Base-by-base conservation (phyloP, 2,113 vertebrate genomes). In the Oriolus oriolus region DNA sequence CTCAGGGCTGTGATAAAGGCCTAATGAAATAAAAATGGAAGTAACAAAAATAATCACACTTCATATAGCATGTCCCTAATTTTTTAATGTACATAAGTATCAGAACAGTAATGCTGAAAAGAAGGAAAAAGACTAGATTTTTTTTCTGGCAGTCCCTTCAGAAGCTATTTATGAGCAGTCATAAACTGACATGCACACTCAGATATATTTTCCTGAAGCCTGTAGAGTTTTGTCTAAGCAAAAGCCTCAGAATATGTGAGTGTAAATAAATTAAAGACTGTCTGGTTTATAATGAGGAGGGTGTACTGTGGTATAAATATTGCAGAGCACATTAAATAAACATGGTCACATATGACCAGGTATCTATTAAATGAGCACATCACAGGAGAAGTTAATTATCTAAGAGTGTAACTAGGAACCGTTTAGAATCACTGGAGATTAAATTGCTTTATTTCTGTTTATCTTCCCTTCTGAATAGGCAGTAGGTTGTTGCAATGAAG, bases 241-340 rank as follows among this genome's bases (percentile, higher is more conserved):
- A 83, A 49, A 89, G 44, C 88, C 81, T 84, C 83, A 84, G 83
- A 90, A 92, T 59, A 30, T 21, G 35, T 39, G 22, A 37, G 19
- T 37, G 79, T 56, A 80, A 79, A 90, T 90, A 93, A 93, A 96
- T 85, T 75, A 31, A 76, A 76, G 42, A 74, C 57, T 30, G 64
- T 47, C 88, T 88, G 79, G 3, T 90, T 92, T 80, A 80, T 95
- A 93, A 96, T 75, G 54, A 90, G 86, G 66, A 89, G 73, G 47
- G 80, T 68, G 52, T 50, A 74, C 39, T 66, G 73, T 89, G 83
- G 69, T 65, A 87, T 95, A 93, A 94, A 90, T 86, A 93, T 71
- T 89, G 59, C 89, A 71, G 49, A 89, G 57, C 31, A 65, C 68
- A 84, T 94, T 96, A 96, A 96, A 96, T 93, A 97, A 94, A 90